phyloP scores from a whole-genome alignment of 2,888 invertebrate species.

The Dolichopus griseipennis region DNA sequence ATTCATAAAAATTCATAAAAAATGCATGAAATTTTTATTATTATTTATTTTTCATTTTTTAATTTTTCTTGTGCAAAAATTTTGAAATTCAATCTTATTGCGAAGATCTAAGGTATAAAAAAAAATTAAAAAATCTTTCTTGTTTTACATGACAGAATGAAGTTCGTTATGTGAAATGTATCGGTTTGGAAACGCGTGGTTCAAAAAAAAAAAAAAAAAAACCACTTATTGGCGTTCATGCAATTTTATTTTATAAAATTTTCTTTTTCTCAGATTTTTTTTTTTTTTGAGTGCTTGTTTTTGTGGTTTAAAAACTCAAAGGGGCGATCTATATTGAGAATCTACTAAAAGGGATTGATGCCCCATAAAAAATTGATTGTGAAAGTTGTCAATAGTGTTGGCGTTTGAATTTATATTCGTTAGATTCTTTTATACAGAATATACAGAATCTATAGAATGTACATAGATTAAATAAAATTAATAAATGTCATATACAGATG shows the following conservation, averaged over 20 bases:
- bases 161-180: neutral
- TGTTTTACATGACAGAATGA: constrained; percentile 4
- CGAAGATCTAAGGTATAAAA: neutral
- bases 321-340: neutral
- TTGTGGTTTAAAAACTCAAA: neutral
- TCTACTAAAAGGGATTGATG: neutral
- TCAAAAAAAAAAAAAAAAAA: neutral
- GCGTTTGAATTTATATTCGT: too few relatives aligned
- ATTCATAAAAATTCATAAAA: constrained; percentile 1
- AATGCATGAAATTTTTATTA: neutral
- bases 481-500: too few relatives aligned
- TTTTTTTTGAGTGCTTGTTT: too few relatives aligned
- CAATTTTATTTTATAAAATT: too few relatives aligned
- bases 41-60: neutral
- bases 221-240: too few relatives aligned
- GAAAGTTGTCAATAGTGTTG: neutral
- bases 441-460: too few relatives aligned
- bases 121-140: neutral
- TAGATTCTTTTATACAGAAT: too few relatives aligned
- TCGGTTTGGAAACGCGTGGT: neutral
- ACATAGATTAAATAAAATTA: too few relatives aligned
- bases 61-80: neutral
- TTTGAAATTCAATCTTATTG: constrained; percentile 1
- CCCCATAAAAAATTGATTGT: neutral
- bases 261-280: too few relatives aligned